Conservation (phyloP, 1,140 invertebrate species). For the Arctopsyche grandis region DNA sequence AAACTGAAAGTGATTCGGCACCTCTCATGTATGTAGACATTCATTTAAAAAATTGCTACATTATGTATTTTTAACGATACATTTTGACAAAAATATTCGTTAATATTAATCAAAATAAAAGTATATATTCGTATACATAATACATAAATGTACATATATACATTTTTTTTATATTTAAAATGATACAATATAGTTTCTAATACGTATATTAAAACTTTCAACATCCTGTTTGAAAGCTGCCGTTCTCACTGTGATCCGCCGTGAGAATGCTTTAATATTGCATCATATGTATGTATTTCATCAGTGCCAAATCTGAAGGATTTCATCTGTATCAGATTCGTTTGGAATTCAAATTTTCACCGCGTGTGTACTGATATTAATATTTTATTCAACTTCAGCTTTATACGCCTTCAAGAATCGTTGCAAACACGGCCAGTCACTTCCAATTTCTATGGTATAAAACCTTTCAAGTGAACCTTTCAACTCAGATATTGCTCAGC, state of each 20-base stretch:
- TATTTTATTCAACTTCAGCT: not conserved
- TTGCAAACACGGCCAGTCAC: not conserved
- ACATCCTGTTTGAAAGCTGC: not conserved
- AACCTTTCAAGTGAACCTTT: not conserved
- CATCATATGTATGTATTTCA: not conserved
- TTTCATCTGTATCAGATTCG: too few species aligned
- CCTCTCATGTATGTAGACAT: not conserved
- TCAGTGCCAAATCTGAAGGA: not conserved
- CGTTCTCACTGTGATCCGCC: too few species aligned
- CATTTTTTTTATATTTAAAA: not conserved
- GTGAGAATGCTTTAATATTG: too few species aligned
- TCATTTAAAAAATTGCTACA: not conserved
- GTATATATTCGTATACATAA: not conserved
- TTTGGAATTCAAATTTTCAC: not conserved
- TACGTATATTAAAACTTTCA: not conserved
- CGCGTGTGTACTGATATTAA: not conserved
- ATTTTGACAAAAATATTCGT: not conserved
- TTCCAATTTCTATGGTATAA: not conserved
- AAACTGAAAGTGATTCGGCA: not conserved
- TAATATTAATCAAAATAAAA: not conserved
- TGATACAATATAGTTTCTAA: not conserved
- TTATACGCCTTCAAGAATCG: not conserved
- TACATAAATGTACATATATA: not conserved
- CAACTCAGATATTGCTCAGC: not conserved
- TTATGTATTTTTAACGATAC: not conserved